A percentile compares a stretch with the other conserved stretches of the same genome.
These are phyloP conservation scores for Cygnus buccinator DNA, from an alignment of 2,113 vertebrate species.

Conservation along the genomic window DNA sequence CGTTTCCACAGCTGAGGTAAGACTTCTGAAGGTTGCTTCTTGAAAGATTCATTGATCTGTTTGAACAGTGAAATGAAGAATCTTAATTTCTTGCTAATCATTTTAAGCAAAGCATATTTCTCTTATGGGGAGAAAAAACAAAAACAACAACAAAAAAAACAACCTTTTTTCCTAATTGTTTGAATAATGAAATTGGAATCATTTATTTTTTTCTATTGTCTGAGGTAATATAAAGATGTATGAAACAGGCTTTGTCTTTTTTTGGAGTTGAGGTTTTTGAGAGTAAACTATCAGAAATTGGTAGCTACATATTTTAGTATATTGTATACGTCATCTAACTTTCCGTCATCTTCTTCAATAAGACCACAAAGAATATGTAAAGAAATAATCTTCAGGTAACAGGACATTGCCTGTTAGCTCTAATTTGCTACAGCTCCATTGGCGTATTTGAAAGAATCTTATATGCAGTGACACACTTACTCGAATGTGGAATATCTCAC, in stretches of 20 bases:
- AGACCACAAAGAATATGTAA: background rate
- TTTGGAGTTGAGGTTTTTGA: background rate
- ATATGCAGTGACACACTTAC: background rate
- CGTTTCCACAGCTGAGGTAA: constrained; percentile 92
- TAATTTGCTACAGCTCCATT: background rate
- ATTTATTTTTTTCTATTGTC: background rate
- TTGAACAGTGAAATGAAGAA: background rate
- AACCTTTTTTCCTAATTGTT: background rate
- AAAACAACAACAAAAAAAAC: background rate
- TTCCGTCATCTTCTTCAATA: background rate
- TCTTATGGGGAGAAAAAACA: background rate
- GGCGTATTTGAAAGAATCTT: background rate
- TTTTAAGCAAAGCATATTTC: background rate
- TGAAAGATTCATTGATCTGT: background rate
- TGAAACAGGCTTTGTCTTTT: background rate
- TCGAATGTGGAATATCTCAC: background rate
- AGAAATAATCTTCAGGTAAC: background rate
- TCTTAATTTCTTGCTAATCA: background rate
- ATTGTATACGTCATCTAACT: background rate
- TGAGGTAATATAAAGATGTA: background rate
- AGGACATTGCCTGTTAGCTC: background rate
- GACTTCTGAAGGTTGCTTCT: background rate
- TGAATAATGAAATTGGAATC: background rate
- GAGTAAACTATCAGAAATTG: background rate
- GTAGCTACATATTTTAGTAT: background rate